A percentile compares a stretch with the other conserved stretches of the same genome.
Evolutionary conservation across 1,140 invertebrate species (phyloP).

Genomic region (Orchestia grillus): DNA sequence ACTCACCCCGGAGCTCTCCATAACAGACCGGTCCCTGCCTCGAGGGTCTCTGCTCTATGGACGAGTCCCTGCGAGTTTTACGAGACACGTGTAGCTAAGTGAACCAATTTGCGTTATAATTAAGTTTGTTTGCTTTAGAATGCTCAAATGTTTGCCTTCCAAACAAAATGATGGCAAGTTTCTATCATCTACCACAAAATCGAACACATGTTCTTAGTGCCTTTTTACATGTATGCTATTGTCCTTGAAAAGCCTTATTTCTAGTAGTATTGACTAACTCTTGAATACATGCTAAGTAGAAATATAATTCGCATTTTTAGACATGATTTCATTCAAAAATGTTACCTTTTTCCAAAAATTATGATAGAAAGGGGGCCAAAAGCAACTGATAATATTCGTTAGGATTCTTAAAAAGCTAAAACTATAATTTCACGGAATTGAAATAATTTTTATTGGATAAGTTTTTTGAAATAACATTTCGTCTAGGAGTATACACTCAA

Average conservation of each 20-base stretch:
- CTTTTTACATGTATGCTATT: too few relatives aligned
- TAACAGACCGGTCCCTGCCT: neutral
- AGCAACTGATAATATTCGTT: too few relatives aligned
- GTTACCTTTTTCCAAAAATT: too few relatives aligned
- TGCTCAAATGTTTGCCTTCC: neutral
- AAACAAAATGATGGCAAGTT: neutral
- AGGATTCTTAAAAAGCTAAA: too few relatives aligned
- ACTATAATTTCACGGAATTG: too few relatives aligned
- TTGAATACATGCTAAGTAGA: too few relatives aligned
- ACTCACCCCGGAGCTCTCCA: neutral
- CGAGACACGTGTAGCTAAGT: slow-evolving; percentile 26
- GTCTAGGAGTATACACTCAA: too few relatives aligned
- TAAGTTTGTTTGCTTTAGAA: neutral
- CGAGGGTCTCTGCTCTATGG: neutral
- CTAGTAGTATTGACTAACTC: neutral
- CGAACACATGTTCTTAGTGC: neutral
- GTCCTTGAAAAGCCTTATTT: neutral
- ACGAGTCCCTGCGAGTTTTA: slow-evolving; percentile 4
- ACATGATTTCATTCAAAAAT: too few relatives aligned
- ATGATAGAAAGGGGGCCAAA: too few relatives aligned
- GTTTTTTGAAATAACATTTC: too few relatives aligned
- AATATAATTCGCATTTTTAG: too few relatives aligned
- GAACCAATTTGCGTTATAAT: slow-evolving; percentile 46
- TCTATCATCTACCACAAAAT: neutral
- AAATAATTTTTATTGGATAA: too few relatives aligned